A percentile compares a stretch with the other conserved stretches of the same genome.
Evolutionary conservation across 2,888 invertebrate species (phyloP).

Genomic region (Ditula angustiorana): DNA sequence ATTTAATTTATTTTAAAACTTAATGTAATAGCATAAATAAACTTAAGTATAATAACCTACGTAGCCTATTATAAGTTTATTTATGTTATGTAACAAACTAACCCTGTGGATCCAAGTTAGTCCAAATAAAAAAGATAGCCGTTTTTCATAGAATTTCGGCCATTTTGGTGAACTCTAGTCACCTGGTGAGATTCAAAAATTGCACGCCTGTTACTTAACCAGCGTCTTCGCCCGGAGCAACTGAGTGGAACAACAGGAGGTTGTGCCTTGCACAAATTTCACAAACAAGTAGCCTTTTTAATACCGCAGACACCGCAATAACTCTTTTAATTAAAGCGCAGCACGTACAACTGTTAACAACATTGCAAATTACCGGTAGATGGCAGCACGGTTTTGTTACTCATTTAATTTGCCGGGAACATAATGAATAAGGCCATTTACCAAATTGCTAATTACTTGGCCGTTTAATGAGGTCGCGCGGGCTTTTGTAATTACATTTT

Average conservation of each 20-base stretch:
- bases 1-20: no score
- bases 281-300: neutral
- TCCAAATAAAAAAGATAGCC: neutral
- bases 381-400: slow-evolving; percentile 30
- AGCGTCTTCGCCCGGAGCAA: no score
- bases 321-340: slow-evolving; percentile 2
- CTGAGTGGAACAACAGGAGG: neutral
- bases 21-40: no score
- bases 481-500: slow-evolving; percentile 73
- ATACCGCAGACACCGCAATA: slow-evolving; percentile 4
- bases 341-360: slow-evolving; percentile 22
- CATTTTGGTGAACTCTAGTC: no score
- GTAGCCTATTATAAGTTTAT: no score
- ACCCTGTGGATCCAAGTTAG: no score
- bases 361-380: slow-evolving; percentile 29
- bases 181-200: no score
- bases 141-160: no score
- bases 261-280: no score
- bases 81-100: no score
- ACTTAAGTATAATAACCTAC: no score
- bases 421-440: slow-evolving; percentile 78
- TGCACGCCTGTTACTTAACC: no score
- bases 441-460: slow-evolving; percentile 81
- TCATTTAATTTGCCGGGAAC: slow-evolving; percentile 47
- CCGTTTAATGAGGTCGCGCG: slow-evolving; percentile 75